Evolutionary conservation across 2,888 invertebrate species (phyloP).

Genomic region (Agrochola lota): DNA sequence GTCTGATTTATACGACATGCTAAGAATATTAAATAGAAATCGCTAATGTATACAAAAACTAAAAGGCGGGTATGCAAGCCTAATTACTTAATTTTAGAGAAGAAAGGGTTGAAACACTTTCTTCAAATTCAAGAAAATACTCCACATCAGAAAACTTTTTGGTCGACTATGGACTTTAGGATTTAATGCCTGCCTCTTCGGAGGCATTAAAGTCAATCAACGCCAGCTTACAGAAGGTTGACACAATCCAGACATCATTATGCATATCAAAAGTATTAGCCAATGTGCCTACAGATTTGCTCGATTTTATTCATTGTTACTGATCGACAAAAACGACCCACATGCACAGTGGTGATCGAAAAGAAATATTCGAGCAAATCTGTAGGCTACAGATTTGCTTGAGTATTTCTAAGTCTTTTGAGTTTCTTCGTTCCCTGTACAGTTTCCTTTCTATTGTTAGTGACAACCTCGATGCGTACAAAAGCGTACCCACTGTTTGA

Average conservation of each 20-base stretch:
- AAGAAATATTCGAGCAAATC: not conserved
- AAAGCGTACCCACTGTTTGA: constrained; percentile 25
- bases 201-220: too few species aligned
- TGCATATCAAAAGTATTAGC: not conserved
- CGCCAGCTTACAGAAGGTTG: too few species aligned
- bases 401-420: not conserved
- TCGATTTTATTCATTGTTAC: not conserved
- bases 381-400: too few species aligned
- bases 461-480: constrained; percentile 21
- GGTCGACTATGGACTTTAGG: not conserved
- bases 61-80: not conserved
- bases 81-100: not conserved
- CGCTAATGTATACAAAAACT: not conserved
- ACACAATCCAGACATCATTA: not conserved
- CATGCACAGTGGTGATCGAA: too few species aligned
- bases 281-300: not conserved
- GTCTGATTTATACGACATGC: not conserved
- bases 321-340: not conserved
- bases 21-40: not conserved
- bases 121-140: not conserved
- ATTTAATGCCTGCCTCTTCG: not conserved
- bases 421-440: not conserved
- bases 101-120: too few species aligned
- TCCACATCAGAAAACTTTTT: not conserved
- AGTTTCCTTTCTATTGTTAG: constrained; percentile 21